Evolutionary conservation across 2,888 invertebrate species (phyloP).

Genomic region (Lochmaea capreae): DNA sequence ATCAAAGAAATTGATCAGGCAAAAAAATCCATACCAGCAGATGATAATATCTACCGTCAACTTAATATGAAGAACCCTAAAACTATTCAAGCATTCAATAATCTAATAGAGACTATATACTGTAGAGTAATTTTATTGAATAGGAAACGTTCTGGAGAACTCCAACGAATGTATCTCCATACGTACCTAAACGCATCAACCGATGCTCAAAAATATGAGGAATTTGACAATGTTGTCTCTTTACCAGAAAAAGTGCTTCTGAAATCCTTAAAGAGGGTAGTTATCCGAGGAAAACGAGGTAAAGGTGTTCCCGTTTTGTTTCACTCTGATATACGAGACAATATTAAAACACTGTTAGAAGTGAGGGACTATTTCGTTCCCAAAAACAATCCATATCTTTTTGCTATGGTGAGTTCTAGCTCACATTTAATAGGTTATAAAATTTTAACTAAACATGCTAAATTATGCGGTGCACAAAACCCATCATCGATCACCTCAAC

Average conservation of each 20-base stretch:
- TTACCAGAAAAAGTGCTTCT: not conserved
- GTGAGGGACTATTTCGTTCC: not conserved
- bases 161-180: not conserved
- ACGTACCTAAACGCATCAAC: not conserved
- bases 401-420: not conserved
- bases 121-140: conserved; percentile 15
- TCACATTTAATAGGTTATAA: conserved; percentile 42
- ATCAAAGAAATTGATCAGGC: not conserved
- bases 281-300: conserved; percentile 2
- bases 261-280: not conserved
- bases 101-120: conserved; percentile 8
- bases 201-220: conserved; percentile 1
- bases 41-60: not conserved
- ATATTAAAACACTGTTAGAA: not conserved
- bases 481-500: conserved; percentile 42
- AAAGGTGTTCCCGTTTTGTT: not conserved
- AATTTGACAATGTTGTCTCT: conserved; percentile 2
- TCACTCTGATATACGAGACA: not conserved
- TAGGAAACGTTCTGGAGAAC: conserved; percentile 9
- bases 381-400: conserved; percentile 1
- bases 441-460: conserved; percentile 45
- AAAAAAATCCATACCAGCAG: not conserved
- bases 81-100: conserved; percentile 10
- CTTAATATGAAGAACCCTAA: not conserved
- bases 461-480: conserved; percentile 44